These are phyloP conservation scores for Nannospalax galili DNA, from an alignment of 2,113 vertebrate genomes.

Conservation along the genomic window DNA sequence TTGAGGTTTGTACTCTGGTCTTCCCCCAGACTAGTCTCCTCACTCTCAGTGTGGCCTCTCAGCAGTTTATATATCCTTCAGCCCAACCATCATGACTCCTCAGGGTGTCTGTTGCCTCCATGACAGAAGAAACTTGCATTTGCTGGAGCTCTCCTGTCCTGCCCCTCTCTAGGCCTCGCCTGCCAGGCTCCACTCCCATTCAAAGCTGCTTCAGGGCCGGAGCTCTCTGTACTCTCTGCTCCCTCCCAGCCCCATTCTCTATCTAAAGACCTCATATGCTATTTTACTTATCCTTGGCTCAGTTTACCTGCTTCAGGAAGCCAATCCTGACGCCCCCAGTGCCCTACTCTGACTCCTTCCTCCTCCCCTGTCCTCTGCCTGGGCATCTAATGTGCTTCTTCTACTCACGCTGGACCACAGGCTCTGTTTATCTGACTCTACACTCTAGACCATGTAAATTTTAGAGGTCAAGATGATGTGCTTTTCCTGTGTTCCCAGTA, in stretches of 20 bases:
- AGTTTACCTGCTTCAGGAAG: not conserved
- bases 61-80: not conserved
- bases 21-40: not conserved
- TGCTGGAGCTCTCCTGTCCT: not conserved
- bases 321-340: not conserved
- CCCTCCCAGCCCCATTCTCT: not conserved
- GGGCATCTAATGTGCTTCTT: too few relatives aligned
- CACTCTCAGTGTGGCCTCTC: not conserved
- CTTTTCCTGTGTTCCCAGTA: not conserved
- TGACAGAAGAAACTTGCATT: not conserved
- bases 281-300: not conserved
- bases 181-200: accelerated
- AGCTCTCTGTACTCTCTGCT: not conserved
- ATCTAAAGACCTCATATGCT: not conserved
- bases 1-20: not conserved
- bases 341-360: not conserved
- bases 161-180: not conserved
- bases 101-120: not conserved
- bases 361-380: not conserved
- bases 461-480: not conserved
- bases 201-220: not conserved
- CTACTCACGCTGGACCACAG: not conserved
- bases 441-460: not conserved
- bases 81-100: not conserved
- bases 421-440: not conserved